phyloP scores from a whole-genome alignment of 2,113 vertebrate species.

The Megatriorchis doriae region DNA sequence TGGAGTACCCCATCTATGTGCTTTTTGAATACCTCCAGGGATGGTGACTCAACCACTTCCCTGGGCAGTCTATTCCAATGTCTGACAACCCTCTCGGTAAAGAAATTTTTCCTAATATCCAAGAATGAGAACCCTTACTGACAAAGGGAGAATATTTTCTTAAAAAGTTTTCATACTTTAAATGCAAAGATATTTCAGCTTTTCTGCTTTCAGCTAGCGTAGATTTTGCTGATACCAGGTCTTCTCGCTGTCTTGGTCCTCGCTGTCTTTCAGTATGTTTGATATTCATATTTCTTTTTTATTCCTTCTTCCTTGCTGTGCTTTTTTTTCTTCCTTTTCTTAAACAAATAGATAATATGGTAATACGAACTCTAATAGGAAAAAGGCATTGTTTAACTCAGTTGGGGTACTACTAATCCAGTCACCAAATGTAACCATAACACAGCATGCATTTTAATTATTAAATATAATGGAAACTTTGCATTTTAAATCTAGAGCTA shows the following conservation, averaged over 20 bases:
- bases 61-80: too few species aligned
- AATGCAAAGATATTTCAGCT: neutral
- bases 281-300: constrained; percentile 53
- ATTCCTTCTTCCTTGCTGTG: constrained; percentile 34
- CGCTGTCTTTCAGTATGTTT: constrained; percentile 39
- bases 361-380: constrained; percentile 52
- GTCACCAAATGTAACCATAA: constrained; percentile 61
- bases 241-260: constrained; percentile 16
- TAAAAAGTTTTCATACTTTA: constrained; percentile 4
- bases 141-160: neutral
- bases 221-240: constrained; percentile 36
- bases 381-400: constrained; percentile 53
- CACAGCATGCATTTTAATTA: constrained; percentile 57
- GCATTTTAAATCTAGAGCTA: constrained; percentile 46
- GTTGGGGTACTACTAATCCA: constrained; percentile 53
- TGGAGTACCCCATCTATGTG: too few species aligned
- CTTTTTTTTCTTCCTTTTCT: constrained; percentile 40
- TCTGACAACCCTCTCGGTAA: too few species aligned
- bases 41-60: too few species aligned
- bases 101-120: too few species aligned
- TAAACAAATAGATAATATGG: constrained; percentile 60
- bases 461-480: constrained; percentile 58
- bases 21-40: too few species aligned
- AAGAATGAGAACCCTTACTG: neutral
- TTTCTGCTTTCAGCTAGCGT: neutral